Evolutionary conservation across 2,113 vertebrate species (phyloP).

Genomic region (Muntiacus muntjak): DNA sequence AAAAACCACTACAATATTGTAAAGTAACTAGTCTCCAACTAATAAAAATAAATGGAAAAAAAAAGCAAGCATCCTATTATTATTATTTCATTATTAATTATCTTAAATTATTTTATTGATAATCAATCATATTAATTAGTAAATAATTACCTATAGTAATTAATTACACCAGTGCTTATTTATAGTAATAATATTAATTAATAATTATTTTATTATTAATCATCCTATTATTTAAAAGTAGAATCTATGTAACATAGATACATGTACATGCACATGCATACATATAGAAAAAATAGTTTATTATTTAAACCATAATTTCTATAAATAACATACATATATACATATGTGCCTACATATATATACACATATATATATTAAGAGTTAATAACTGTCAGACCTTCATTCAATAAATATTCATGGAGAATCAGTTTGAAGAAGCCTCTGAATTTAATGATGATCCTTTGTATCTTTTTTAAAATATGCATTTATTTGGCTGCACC

Average conservation of each 20-base stretch:
- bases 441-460: background rate
- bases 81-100: too few relatives aligned
- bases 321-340: background rate
- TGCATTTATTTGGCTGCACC: background rate
- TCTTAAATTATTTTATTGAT: background rate
- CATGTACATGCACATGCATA: background rate
- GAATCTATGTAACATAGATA: background rate
- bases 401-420: background rate
- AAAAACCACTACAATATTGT: too few relatives aligned
- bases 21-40: too few relatives aligned
- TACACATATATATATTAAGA: background rate
- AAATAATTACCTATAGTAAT: background rate
- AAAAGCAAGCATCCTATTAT: too few relatives aligned
- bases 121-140: background rate
- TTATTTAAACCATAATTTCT: background rate
- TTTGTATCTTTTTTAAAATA: background rate
- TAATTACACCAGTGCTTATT: too few relatives aligned
- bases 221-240: background rate
- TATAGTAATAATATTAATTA: too few relatives aligned
- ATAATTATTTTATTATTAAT: background rate
- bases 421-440: too few relatives aligned
- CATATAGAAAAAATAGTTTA: background rate
- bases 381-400: background rate
- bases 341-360: rapidly evolving
- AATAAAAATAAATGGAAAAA: too few relatives aligned